Percentiles rank a stretch among this genome's conserved stretches.
Conservation (phyloP, 2,888 invertebrate genomes). For the Campoplex capitator region DNA sequence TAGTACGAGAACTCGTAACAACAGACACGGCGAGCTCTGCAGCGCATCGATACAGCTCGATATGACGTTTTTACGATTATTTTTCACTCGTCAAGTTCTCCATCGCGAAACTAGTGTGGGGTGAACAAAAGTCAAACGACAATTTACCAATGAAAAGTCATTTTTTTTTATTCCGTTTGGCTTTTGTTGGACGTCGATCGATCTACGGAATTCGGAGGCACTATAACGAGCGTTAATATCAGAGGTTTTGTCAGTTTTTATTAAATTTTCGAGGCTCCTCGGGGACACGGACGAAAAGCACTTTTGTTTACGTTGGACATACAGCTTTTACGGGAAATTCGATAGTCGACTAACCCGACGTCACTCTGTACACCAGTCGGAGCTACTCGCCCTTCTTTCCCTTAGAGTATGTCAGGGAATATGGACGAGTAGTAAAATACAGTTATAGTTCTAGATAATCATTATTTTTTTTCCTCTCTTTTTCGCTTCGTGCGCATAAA, state of each 20-base stretch:
- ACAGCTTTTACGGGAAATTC: background rate
- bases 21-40: background rate
- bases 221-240: background rate
- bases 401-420: background rate
- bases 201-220: background rate
- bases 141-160: background rate
- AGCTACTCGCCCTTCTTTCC: background rate
- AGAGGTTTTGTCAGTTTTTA: background rate
- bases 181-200: background rate
- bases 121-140: background rate
- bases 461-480: background rate
- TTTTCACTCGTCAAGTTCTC: background rate
- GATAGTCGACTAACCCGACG: background rate
- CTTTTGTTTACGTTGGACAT: slow-evolving; percentile 2
- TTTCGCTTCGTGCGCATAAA: background rate
- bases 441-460: background rate
- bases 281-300: background rate
- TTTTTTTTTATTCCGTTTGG: background rate
- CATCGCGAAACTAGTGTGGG: background rate
- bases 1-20: background rate
- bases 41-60: background rate
- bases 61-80: background rate
- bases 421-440: background rate
- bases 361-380: background rate
- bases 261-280: background rate